phyloP scores from a whole-genome alignment of 2,888 invertebrate genomes.

The Scaeva pyrastri region DNA sequence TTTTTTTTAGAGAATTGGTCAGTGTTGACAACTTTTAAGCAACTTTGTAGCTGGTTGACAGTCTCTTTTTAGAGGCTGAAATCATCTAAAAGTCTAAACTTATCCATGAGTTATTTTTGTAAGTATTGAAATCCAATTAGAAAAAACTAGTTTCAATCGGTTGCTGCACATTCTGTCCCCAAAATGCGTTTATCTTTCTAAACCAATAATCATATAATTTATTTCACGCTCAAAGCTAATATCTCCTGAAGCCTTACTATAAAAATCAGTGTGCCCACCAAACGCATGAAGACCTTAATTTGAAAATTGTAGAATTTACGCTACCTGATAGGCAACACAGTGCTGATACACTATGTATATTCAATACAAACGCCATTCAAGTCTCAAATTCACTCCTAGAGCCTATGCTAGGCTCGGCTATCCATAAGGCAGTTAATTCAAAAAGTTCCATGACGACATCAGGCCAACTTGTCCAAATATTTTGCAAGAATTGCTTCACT shows the following conservation, averaged over 20 bases:
- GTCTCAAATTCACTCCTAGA: background rate
- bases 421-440: background rate
- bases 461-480: slow-evolving; percentile 39
- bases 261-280: background rate
- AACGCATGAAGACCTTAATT: background rate
- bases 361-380: background rate
- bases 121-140: too few relatives aligned
- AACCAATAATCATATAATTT: background rate
- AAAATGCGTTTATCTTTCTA: background rate
- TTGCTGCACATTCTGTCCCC: background rate
- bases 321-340: background rate
- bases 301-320: background rate
- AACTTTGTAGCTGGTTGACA: too few relatives aligned
- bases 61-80: too few relatives aligned
- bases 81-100: too few relatives aligned
- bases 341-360: background rate
- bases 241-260: background rate
- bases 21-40: too few relatives aligned
- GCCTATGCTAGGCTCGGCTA: background rate
- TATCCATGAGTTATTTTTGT: too few relatives aligned
- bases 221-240: background rate
- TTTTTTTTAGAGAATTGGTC: too few relatives aligned
- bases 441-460: slow-evolving; percentile 11
- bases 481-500: slow-evolving; percentile 62
- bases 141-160: too few relatives aligned